Conservation (phyloP, 35 echinoderm and acorn worm species). For the Eucidaris tribuloides region DNA sequence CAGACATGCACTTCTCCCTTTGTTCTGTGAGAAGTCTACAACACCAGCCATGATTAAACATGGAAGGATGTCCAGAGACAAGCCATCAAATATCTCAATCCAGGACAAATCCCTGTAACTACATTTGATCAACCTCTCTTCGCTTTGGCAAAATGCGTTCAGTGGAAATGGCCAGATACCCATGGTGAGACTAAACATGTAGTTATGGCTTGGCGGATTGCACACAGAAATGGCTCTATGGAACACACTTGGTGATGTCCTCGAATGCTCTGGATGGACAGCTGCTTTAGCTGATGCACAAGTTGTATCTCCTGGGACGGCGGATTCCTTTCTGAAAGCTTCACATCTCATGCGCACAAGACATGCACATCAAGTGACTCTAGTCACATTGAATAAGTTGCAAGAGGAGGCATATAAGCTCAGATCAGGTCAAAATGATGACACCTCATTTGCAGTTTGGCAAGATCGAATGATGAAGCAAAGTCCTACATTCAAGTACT, state of each 20-base stretch:
- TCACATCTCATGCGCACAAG: conserved; percentile 43
- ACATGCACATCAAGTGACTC: conserved; percentile 11
- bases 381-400: background rate
- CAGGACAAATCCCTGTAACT: conserved; percentile 56
- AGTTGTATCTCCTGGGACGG: conserved; percentile 33
- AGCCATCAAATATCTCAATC: conserved; percentile 21
- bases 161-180: conserved; percentile 55
- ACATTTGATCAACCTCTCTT: conserved; percentile 59
- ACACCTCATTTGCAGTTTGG: too few species aligned
- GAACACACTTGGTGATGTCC: conserved; percentile 29
- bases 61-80: background rate
- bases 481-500: conserved; percentile 79
- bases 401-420: too few species aligned
- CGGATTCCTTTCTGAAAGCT: conserved; percentile 54
- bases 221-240: conserved; percentile 39
- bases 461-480: too few species aligned
- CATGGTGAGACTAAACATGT: conserved; percentile 34
- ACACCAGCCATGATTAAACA: background rate
- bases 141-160: conserved; percentile 45
- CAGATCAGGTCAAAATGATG: too few species aligned
- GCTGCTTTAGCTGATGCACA: conserved; percentile 24
- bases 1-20: too few species aligned
- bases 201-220: conserved; percentile 45
- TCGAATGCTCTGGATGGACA: conserved; percentile 45
- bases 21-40: background rate